Conservation (phyloP, 2,113 vertebrate species). For the Cettia cetti region DNA sequence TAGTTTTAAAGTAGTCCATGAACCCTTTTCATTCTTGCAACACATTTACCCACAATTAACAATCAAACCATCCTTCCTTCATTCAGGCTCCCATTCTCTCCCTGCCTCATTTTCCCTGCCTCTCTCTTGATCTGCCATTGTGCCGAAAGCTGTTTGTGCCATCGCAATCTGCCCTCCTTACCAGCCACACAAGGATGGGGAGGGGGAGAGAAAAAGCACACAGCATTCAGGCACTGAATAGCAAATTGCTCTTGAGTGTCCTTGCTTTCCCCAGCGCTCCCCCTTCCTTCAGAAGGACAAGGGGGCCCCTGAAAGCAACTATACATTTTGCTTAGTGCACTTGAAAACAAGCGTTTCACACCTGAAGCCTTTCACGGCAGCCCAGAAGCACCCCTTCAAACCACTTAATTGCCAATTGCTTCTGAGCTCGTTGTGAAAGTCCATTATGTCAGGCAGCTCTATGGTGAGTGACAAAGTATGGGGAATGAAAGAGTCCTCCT, state of each 20-base stretch:
- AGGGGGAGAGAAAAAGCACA: conserved; percentile 77
- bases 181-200: conserved; percentile 76
- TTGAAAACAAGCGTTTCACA: conserved; percentile 99
- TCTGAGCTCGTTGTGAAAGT: conserved; percentile 89
- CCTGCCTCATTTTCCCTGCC: conserved; percentile 83
- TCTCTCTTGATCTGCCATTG: conserved; percentile 87
- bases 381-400: conserved; percentile 97
- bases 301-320: conserved; percentile 94
- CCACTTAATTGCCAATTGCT: conserved; percentile 99
- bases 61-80: conserved; percentile 86
- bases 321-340: conserved; percentile 96
- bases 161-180: conserved; percentile 84
- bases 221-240: conserved; percentile 94
- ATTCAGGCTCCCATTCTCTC: conserved; percentile 80
- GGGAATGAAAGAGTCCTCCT: conserved; percentile 90
- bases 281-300: conserved; percentile 81
- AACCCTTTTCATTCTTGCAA: conserved; percentile 86
- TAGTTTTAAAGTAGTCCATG: conserved; percentile 87
- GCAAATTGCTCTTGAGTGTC: conserved; percentile 99
- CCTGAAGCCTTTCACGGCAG: conserved; percentile 97
- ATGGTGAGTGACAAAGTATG: conserved; percentile 90
- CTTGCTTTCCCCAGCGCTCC: conserved; percentile 79
- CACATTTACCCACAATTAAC: conserved; percentile 94
- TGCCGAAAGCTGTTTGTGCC: conserved; percentile 90
- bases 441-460: conserved; percentile 89